phyloP scores from a whole-genome alignment of 2,888 invertebrate genomes.

The Tubulanus polymorphus region DNA sequence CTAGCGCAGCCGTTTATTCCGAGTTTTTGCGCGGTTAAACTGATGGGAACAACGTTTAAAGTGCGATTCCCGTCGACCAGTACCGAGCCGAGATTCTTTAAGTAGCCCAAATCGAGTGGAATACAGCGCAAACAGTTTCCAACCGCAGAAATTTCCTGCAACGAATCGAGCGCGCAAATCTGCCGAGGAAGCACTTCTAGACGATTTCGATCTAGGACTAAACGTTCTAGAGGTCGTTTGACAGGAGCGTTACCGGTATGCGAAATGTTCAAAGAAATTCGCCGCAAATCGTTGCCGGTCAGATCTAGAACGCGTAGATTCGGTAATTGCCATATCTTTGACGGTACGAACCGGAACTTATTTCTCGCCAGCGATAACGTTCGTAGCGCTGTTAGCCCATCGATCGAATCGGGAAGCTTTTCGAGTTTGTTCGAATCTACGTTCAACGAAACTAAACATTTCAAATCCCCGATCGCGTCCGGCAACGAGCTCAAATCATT shows the following conservation, averaged over 20 bases:
- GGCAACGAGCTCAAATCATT: too few species aligned
- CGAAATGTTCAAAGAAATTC: conserved; percentile 19
- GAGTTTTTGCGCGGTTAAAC: conserved; percentile 16
- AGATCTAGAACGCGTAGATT: conserved; percentile 17
- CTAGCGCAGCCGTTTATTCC: conserved; percentile 21
- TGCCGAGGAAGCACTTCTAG: conserved; percentile 21
- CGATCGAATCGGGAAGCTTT: too few species aligned
- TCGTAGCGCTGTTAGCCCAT: too few species aligned
- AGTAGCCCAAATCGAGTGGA: conserved; percentile 22
- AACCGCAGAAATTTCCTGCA: conserved; percentile 21
- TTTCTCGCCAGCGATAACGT: too few species aligned
- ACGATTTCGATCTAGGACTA: conserved; percentile 22
- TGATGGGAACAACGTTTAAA: conserved; percentile 20
- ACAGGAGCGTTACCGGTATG: conserved; percentile 12
- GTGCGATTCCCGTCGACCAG: conserved; percentile 23
- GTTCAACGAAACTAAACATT: too few species aligned
- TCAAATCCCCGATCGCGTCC: too few species aligned
- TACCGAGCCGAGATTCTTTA: conserved; percentile 8
- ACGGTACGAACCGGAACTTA: too few species aligned
- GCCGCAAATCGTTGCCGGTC: conserved; percentile 18
- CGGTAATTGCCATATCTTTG: conserved; percentile 19
- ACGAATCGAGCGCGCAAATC: conserved; percentile 13
- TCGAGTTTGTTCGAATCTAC: too few species aligned
- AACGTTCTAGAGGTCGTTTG: conserved; percentile 16
- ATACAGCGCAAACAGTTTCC: conserved; percentile 22